phyloP scores from a whole-genome alignment of 2,797 vertebrate species.

The Parauchenoglanis ngamensis region DNA sequence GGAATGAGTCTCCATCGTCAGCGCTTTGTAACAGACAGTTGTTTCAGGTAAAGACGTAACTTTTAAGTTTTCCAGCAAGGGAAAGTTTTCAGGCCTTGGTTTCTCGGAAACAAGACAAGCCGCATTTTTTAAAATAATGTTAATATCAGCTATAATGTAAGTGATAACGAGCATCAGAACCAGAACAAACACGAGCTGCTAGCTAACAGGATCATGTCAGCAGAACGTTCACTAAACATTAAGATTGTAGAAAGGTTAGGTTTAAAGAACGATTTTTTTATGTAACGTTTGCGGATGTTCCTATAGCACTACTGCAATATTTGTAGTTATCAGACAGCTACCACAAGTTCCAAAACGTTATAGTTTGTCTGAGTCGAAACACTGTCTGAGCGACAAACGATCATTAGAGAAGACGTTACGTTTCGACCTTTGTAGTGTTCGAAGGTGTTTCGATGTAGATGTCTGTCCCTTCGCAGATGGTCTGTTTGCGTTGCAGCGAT shows the following conservation, averaged over 20 bases:
- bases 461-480: neutral
- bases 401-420: neutral
- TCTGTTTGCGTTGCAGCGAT: neutral
- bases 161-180: neutral
- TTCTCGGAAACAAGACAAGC: neutral
- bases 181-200: neutral
- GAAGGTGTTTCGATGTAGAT: neutral
- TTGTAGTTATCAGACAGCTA: neutral
- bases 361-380: neutral
- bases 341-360: neutral
- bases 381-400: neutral
- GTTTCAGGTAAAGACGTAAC: neutral
- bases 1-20: neutral
- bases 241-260: neutral
- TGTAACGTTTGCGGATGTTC: neutral
- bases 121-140: neutral
- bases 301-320: neutral
- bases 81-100: neutral
- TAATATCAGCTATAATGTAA: neutral
- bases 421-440: neutral
- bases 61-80: neutral
- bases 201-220: neutral
- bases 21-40: neutral
- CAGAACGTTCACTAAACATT: neutral
- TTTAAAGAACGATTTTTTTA: no score